These are phyloP conservation scores for Anguilla marmorata DNA, from an alignment of 2,797 vertebrate genomes.

Conservation along the genomic window DNA sequence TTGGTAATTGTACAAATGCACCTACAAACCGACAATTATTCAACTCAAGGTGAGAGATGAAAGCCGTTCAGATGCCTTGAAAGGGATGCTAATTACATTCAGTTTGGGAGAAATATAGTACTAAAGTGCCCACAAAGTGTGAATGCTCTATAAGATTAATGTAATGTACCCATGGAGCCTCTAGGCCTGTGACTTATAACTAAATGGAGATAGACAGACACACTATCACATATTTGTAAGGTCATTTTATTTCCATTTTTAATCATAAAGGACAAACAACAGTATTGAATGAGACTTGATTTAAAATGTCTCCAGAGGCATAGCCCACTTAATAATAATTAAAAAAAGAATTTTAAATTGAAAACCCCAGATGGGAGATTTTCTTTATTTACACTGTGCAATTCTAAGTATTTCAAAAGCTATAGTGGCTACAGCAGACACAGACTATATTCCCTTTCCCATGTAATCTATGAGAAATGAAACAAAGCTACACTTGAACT, in stretches of 20 bases:
- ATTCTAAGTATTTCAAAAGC: conserved; percentile 66
- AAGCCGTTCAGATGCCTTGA: neutral
- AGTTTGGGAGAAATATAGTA: neutral
- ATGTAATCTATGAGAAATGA: conserved; percentile 59
- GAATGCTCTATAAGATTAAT: conserved; percentile 16
- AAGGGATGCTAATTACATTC: neutral
- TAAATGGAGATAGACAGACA: conserved; percentile 19
- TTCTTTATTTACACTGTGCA: conserved; percentile 76
- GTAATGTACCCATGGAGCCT: conserved; percentile 18
- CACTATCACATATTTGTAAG: conserved; percentile 50
- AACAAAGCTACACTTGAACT: conserved; percentile 47
- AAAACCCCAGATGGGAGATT: conserved; percentile 58
- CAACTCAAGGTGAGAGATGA: neutral
- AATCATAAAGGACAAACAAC: conserved; percentile 79
- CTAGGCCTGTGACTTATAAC: conserved; percentile 11
- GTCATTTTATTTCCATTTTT: conserved; percentile 74
- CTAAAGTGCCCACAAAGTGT: conserved; percentile 42
- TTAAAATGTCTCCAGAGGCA: conserved; percentile 63
- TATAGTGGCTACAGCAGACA: conserved; percentile 61
- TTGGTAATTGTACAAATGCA: neutral
- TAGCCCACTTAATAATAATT: conserved; percentile 61
- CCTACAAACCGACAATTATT: neutral
- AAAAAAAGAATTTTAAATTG: conserved; percentile 64
- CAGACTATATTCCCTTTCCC: conserved; percentile 52
- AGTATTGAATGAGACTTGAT: conserved; percentile 73